Evolutionary conservation across 1,140 invertebrate species (phyloP).

Genomic region (Hyposmocoma kahamanoa): DNA sequence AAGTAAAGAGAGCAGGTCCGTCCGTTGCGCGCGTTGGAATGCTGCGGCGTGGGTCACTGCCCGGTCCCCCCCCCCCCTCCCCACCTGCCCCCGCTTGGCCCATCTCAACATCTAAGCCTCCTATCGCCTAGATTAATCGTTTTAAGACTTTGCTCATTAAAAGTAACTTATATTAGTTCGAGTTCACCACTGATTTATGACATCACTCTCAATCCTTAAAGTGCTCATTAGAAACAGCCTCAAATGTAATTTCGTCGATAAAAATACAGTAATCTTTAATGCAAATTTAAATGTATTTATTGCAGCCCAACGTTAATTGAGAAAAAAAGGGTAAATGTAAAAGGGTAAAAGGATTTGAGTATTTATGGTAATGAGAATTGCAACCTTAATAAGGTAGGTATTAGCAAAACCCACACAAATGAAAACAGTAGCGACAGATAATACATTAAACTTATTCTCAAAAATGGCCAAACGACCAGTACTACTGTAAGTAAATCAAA

Average conservation of each 20-base stretch:
- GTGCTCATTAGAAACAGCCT: neutral
- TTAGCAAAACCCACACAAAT: constrained; percentile 46
- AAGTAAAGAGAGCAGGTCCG: constrained; percentile 63
- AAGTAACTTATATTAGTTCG: neutral
- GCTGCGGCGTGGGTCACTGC: constrained; percentile 41
- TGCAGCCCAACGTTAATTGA: too few relatives aligned
- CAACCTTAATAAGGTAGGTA: constrained; percentile 27
- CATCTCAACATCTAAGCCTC: constrained; percentile 51
- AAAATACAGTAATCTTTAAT: too few relatives aligned
- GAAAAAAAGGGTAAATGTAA: too few relatives aligned
- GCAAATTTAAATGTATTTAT: too few relatives aligned
- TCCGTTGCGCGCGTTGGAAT: constrained; percentile 43
- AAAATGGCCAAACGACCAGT: constrained; percentile 40
- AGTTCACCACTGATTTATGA: neutral
- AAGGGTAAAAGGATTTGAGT: constrained; percentile 31
- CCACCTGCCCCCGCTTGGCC: constrained; percentile 24
- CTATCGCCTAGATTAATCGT: constrained; percentile 59
- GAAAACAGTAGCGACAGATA: constrained; percentile 50
- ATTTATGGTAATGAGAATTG: constrained; percentile 33
- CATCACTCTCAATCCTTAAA: neutral
- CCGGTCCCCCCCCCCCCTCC: constrained; percentile 25
- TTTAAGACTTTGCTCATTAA: constrained; percentile 26
- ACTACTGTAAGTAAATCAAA: constrained; percentile 53
- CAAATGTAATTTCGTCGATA: neutral
- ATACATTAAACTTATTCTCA: constrained; percentile 56